These are phyloP conservation scores for Aleiodes alternator DNA, from an alignment of 2,888 invertebrate genomes.

Conservation along the genomic window DNA sequence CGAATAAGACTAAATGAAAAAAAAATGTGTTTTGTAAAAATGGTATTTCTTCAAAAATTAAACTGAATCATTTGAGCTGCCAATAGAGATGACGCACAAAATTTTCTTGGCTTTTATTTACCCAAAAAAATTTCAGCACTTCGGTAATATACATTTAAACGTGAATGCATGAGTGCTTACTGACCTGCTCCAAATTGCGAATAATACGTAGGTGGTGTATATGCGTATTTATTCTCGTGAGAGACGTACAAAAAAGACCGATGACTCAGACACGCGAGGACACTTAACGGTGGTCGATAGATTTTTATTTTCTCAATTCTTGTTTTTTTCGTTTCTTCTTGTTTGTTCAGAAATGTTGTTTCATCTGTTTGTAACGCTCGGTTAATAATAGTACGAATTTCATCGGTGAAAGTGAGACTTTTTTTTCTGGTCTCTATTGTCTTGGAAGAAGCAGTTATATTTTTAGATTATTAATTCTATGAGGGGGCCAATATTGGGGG, in stretches of 20 bases:
- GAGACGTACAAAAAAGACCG: conserved; percentile 24
- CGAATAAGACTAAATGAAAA: background rate
- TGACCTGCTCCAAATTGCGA: conserved; percentile 51
- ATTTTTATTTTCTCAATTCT: conserved; percentile 13
- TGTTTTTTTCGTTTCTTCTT: conserved; percentile 19
- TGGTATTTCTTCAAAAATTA: background rate
- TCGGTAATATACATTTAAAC: background rate
- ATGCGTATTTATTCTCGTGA: conserved; percentile 41
- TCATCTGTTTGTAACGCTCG: background rate
- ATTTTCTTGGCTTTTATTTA: conserved; percentile 6
- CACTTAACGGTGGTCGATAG: conserved; percentile 40
- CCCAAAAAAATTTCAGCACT: conserved; percentile 8
- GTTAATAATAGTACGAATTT: background rate
- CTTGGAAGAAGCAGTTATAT: background rate
- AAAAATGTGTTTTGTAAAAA: background rate
- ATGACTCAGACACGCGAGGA: conserved; percentile 45
- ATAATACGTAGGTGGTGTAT: conserved; percentile 40
- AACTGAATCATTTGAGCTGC: conserved; percentile 14
- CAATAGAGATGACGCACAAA: conserved; percentile 15
- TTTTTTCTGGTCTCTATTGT: too few relatives aligned
- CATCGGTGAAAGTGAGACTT: background rate
- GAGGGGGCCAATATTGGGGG: conserved; percentile 7
- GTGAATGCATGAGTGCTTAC: conserved; percentile 34
- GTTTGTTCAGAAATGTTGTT: background rate
- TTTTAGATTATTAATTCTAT: conserved; percentile 18